These are phyloP conservation scores for Oncorhynchus kisutch DNA, from an alignment of 2,113 vertebrate species.

Conservation along the genomic window DNA sequence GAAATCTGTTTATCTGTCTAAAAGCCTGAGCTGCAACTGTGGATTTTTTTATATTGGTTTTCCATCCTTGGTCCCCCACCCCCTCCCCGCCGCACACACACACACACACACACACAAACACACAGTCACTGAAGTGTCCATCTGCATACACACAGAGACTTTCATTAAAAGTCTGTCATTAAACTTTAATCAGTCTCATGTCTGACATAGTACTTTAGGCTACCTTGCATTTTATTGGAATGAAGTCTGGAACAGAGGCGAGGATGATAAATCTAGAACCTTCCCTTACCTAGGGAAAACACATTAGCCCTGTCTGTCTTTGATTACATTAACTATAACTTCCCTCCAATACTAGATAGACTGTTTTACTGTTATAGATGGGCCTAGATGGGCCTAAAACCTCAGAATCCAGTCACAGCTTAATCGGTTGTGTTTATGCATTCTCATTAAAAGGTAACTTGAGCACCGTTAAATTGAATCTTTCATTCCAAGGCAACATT, in stretches of 20 bases:
- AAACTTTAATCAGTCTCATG: constrained; percentile 53
- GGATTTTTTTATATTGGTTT: constrained; percentile 55
- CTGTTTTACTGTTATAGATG: constrained; percentile 33
- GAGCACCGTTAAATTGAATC: constrained; percentile 48
- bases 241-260: constrained; percentile 27
- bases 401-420: constrained; percentile 26
- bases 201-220: constrained; percentile 35
- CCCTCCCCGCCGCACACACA: not conserved
- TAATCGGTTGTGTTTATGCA: constrained; percentile 52
- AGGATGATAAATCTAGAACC: constrained; percentile 36
- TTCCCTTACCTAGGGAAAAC: not conserved
- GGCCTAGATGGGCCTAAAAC: constrained; percentile 33
- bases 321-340: constrained; percentile 21
- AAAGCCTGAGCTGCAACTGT: constrained; percentile 33
- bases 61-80: constrained; percentile 20
- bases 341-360: constrained; percentile 4
- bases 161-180: constrained; percentile 64
- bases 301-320: constrained; percentile 7
- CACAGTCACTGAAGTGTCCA: constrained; percentile 19
- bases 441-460: constrained; percentile 62
- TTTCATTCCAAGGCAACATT: constrained; percentile 42
- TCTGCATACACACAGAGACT: constrained; percentile 26
- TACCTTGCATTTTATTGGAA: constrained; percentile 46
- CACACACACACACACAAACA: too few species aligned
- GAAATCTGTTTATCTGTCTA: constrained; percentile 42